Conservation (phyloP, 2,797 vertebrate genomes). For the Aphelocoma californica region DNA sequence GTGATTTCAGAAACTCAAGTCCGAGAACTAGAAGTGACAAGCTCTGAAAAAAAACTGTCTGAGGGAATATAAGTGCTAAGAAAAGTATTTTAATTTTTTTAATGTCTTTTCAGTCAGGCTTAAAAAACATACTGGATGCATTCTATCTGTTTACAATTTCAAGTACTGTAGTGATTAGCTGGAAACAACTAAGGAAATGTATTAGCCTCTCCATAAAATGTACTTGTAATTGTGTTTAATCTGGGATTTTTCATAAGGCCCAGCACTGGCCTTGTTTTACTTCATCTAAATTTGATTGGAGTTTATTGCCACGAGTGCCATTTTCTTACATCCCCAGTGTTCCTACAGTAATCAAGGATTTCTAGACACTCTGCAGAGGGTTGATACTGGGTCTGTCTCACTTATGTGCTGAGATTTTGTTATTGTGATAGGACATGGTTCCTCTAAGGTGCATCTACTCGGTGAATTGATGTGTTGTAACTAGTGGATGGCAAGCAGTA, state of each 20-base stretch:
- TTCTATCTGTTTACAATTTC: background rate
- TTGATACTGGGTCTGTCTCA: background rate
- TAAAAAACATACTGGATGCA: background rate
- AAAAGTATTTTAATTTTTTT: background rate
- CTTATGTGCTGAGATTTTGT: background rate
- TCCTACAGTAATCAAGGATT: background rate
- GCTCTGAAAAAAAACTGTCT: background rate
- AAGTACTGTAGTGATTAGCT: background rate
- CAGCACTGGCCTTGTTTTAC: background rate
- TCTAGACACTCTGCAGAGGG: background rate
- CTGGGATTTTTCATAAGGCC: background rate
- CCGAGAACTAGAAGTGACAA: background rate
- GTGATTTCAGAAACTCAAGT: background rate
- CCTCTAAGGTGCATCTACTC: background rate
- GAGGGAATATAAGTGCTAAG: background rate
- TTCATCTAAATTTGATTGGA: background rate
- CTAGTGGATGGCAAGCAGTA: background rate
- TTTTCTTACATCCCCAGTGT: background rate
- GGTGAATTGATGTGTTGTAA: background rate
- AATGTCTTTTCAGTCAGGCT: background rate
- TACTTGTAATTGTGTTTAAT: background rate
- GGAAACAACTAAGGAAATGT: background rate
- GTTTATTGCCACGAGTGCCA: background rate
- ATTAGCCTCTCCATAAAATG: background rate
- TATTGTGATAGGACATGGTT: background rate